phyloP scores from a whole-genome alignment of 2,888 invertebrate genomes.

The Loripinus fragilis region DNA sequence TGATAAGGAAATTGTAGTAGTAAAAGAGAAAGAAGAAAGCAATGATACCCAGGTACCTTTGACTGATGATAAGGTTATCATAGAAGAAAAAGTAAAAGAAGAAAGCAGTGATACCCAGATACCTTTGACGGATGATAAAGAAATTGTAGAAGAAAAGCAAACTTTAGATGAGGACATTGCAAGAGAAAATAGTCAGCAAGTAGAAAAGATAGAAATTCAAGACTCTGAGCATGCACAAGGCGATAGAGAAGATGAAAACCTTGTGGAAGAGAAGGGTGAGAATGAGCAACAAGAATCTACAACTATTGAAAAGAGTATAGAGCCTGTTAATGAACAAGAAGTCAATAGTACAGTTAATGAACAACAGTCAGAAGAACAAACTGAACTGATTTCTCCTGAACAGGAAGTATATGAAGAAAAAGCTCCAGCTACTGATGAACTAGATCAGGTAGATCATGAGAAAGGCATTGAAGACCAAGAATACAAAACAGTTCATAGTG shows the following conservation, averaged over 20 bases:
- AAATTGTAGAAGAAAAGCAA: constrained; percentile 1
- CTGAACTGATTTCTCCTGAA: neutral
- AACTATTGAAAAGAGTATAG: neutral
- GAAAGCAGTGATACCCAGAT: constrained; percentile 13
- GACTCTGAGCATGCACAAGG: too few relatives aligned
- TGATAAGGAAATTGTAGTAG: neutral
- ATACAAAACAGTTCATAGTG: neutral
- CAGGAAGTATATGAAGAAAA: neutral
- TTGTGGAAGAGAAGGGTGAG: neutral
- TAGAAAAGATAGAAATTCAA: too few relatives aligned
- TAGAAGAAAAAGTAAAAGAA: constrained; percentile 8
- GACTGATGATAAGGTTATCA: neutral
- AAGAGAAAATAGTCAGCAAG: too few relatives aligned
- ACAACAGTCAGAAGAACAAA: neutral
- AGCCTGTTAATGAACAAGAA: neutral
- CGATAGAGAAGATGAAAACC: too few relatives aligned
- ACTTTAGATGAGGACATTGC: neutral
- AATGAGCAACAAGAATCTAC: neutral
- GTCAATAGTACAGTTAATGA: neutral
- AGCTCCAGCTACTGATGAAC: neutral
- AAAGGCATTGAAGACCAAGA: neutral
- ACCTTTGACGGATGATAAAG: constrained; percentile 9
- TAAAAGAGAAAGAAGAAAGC: constrained; percentile 10
- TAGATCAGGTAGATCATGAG: neutral
- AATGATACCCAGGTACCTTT: constrained; percentile 16